Evolutionary conservation across 2,888 invertebrate genomes (phyloP).

Genomic region (Acanthosepion pharaonis): DNA sequence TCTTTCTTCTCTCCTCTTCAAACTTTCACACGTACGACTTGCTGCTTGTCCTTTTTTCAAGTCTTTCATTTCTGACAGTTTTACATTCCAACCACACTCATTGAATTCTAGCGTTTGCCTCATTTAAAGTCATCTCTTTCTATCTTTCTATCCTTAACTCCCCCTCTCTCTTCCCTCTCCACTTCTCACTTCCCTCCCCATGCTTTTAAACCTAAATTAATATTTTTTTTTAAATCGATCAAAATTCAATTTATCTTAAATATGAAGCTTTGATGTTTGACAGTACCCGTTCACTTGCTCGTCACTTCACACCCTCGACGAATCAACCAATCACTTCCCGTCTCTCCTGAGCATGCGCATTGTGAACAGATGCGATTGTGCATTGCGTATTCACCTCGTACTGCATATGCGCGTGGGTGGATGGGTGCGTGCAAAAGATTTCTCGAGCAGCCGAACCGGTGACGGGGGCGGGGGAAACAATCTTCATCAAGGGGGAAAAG

Average conservation of each 20-base stretch:
- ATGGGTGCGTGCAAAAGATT: not conserved
- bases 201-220: too few species aligned
- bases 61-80: too few species aligned
- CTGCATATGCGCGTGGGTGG: not conserved
- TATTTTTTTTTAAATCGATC: not conserved
- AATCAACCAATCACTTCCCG: not conserved
- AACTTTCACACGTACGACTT: too few species aligned
- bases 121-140: not conserved
- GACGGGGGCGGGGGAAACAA: too few species aligned
- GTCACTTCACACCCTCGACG: not conserved
- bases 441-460: too few species aligned
- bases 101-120: too few species aligned
- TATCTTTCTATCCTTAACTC: not conserved
- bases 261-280: not conserved
- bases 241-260: constrained; percentile 33
- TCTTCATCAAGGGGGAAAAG: too few species aligned
- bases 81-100: too few species aligned
- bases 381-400: too few species aligned
- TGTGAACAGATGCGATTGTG: too few species aligned
- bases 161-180: not conserved
- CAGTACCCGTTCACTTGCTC: not conserved
- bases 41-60: too few species aligned
- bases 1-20: too few species aligned
- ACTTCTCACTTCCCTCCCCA: not conserved
- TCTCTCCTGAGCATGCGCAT: not conserved